Base-by-base conservation (phyloP, 2,888 invertebrate genomes). In the Scelioninae gen. 1 region DNA sequence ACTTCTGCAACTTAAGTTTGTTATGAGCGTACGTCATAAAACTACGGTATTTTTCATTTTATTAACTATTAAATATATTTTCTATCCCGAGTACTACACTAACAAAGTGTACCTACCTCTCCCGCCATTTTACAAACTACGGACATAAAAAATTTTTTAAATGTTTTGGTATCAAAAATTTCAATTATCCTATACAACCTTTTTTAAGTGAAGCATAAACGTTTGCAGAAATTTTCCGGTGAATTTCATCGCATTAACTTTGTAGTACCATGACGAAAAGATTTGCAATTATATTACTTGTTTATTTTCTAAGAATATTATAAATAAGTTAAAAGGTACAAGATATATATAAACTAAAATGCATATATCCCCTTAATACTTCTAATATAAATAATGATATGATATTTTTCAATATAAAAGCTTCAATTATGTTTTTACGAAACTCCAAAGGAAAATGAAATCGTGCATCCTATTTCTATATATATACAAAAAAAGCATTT, bases 91-190 rank as follows among this genome's bases (percentile, higher is more conserved):
- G 23, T 23, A 23, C 23, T 2, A 23, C 23, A 23, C 38, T 38
- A 10, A 9, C 8, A 38, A 38, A 38, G 10, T 38, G 10, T 11
- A 43, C 5, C 43, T n/a, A n/a, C n/a, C 9, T 5, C 43, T 11
- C n/a, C n/a, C 23, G 23, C 5, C 43, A 43, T n/a, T n/a, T n/a
- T n/a, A 43, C 43, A 43, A 43, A 43, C 5, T 43, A 43, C 43
- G 9, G 9, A 5, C n/a, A n/a, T n/a, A 43, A 43, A 10, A n/a
- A 43, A 43, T 43, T 9, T 43, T 43, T 43, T 9, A 43, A 43
- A 43, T 43, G n/a, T 43, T n/a, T 43, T 43, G n/a, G n/a, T n/a
- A 43, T 11, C 43, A 43, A 43, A 10, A 43, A 43, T 43, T 43
- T 43, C 11, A 11, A 43, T n/a, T 11, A 43, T n/a, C 11, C n/a